phyloP scores from a whole-genome alignment of 2,888 invertebrate species.

The Sminthurides aquaticus region DNA sequence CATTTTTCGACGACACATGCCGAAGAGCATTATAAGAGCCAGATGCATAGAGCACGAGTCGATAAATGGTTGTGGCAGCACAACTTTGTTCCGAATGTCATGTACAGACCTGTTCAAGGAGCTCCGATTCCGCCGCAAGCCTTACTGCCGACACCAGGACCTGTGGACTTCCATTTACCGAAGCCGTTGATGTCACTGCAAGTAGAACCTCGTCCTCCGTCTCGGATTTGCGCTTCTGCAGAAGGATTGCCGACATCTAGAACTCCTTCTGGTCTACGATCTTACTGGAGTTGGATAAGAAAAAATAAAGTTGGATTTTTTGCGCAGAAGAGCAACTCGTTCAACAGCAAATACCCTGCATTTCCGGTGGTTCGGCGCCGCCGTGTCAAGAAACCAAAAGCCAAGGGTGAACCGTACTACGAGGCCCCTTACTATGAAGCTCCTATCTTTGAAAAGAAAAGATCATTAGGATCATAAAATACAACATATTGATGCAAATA shows the following conservation, averaged over 20 bases:
- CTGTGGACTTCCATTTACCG: too few relatives aligned
- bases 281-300: constrained; percentile 7
- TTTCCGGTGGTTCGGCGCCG: too few relatives aligned
- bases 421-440: constrained; percentile 6
- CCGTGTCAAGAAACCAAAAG: background rate
- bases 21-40: constrained; percentile 3
- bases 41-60: background rate
- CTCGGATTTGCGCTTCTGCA: too few relatives aligned
- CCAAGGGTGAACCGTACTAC: background rate
- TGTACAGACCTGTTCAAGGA: background rate
- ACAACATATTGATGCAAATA: background rate
- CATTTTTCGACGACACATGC: constrained; percentile 11
- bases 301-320: constrained; percentile 8
- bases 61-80: background rate
- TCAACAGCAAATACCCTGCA: too few relatives aligned
- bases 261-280: background rate
- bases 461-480: too few relatives aligned
- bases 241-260: background rate
- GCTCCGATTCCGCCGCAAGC: too few relatives aligned
- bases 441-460: background rate
- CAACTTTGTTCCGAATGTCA: background rate
- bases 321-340: too few relatives aligned
- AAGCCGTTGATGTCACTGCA: too few relatives aligned
- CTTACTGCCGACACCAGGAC: too few relatives aligned
- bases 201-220: too few relatives aligned